A percentile compares a stretch with the other conserved stretches of the same genome.
These are phyloP conservation scores for Salvelinus namaycush DNA, from an alignment of 2,113 vertebrate species.

Conservation along the genomic window DNA sequence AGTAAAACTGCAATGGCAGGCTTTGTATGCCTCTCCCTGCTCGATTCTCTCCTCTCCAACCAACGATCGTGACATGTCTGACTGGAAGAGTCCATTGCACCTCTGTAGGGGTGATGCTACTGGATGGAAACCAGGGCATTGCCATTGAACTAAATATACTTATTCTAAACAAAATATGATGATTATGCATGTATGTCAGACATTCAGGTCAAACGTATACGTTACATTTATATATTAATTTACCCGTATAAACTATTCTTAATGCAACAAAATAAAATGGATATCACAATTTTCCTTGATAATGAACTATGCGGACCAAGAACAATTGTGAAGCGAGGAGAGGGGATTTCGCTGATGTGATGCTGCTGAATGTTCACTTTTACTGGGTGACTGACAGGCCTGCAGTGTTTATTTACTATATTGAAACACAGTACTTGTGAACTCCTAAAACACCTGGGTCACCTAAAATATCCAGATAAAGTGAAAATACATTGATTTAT, in stretches of 20 bases:
- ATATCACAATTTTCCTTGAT: slow-evolving; percentile 34
- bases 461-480: too few species aligned
- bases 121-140: slow-evolving; percentile 19
- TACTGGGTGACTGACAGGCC: background rate
- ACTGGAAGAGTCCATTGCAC: slow-evolving; percentile 68
- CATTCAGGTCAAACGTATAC: background rate
- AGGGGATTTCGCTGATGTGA: slow-evolving; percentile 61
- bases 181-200: background rate
- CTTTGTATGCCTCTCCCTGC: slow-evolving; percentile 55
- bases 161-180: background rate
- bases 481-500: too few species aligned
- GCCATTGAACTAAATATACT: background rate
- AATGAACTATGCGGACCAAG: slow-evolving; percentile 56
- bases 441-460: too few species aligned
- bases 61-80: slow-evolving; percentile 73
- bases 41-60: slow-evolving; percentile 56
- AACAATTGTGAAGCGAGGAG: slow-evolving; percentile 50
- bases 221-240: background rate
- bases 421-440: too few species aligned
- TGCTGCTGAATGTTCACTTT: slow-evolving; percentile 63
- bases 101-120: slow-evolving; percentile 31
- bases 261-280: background rate
- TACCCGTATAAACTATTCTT: background rate
- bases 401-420: background rate
- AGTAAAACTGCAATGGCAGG: slow-evolving; percentile 64